Conservation (phyloP, 2,888 invertebrate species). For the Drosophila fulvimacula region DNA sequence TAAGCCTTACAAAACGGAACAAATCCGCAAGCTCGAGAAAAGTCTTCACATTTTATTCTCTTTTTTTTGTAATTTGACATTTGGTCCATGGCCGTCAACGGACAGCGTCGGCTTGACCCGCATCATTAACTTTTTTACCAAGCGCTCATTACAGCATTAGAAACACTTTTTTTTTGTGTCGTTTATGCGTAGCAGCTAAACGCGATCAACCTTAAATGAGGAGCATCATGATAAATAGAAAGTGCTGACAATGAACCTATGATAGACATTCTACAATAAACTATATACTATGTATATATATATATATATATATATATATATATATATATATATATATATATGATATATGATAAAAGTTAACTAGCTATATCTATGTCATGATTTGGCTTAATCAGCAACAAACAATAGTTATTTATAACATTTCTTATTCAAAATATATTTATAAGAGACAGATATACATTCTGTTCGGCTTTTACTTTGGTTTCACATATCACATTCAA, state of each 20-base stretch:
- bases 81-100: conserved; percentile 64
- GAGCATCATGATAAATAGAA: neutral
- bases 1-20: conserved; percentile 11
- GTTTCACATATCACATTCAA: conserved; percentile 16
- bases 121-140: conserved; percentile 71
- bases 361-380: no score
- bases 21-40: conserved; percentile 39
- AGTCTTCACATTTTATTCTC: conserved; percentile 20
- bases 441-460: neutral
- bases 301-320: no score
- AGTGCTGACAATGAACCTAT: neutral
- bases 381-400: no score
- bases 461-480: neutral
- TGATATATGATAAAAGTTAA: no score
- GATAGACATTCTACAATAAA: neutral
- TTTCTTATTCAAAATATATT: neutral
- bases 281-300: neutral
- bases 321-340: no score
- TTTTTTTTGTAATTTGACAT: conserved; percentile 64
- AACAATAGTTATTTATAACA: no score
- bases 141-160: conserved; percentile 52
- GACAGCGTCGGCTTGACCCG: conserved; percentile 62
- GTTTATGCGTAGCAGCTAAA: conserved; percentile 52
- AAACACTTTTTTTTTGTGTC: conserved; percentile 3
- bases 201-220: conserved; percentile 8